phyloP scores from a whole-genome alignment of 1,140 invertebrate species.

The Ceratina australensis region DNA sequence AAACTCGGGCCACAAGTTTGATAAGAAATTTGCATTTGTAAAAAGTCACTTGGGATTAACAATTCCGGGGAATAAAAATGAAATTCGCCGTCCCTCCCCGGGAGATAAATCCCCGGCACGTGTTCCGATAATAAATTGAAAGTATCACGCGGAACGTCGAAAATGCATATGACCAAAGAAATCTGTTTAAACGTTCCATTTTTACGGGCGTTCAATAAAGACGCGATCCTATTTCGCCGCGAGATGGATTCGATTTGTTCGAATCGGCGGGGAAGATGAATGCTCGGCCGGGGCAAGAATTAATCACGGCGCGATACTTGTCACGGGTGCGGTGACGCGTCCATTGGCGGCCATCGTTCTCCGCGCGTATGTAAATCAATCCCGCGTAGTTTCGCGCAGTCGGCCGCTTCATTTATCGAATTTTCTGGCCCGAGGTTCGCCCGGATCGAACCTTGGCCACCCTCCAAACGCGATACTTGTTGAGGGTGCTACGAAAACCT shows the following conservation, averaged over 20 bases:
- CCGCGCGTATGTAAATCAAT: conserved; percentile 21
- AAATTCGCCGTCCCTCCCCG: too few species aligned
- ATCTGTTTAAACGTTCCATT: too few species aligned
- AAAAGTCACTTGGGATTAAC: conserved; percentile 64
- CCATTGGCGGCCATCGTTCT: neutral
- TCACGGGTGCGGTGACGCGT: conserved; percentile 6
- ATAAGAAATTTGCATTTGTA: conserved; percentile 75
- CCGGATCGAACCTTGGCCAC: conserved; percentile 14
- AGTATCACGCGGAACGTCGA: neutral
- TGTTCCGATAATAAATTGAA: conserved; percentile 20
- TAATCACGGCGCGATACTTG: conserved; percentile 27
- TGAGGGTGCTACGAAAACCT: neutral
- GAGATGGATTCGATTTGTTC: neutral
- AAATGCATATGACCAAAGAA: neutral
- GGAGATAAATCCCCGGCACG: too few species aligned
- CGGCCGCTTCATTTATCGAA: conserved; percentile 29
- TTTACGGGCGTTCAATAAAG: neutral
- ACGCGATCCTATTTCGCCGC: neutral
- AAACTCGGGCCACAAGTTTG: conserved; percentile 70
- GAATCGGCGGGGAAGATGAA: neutral
- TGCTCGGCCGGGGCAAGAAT: neutral
- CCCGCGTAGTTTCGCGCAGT: conserved; percentile 7
- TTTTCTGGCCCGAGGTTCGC: conserved; percentile 1
- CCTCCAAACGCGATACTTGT: conserved; percentile 41
- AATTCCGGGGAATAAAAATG: conserved; percentile 31